phyloP scores from a whole-genome alignment of 1,140 invertebrate genomes.

The Tetramorium parvispinum region DNA sequence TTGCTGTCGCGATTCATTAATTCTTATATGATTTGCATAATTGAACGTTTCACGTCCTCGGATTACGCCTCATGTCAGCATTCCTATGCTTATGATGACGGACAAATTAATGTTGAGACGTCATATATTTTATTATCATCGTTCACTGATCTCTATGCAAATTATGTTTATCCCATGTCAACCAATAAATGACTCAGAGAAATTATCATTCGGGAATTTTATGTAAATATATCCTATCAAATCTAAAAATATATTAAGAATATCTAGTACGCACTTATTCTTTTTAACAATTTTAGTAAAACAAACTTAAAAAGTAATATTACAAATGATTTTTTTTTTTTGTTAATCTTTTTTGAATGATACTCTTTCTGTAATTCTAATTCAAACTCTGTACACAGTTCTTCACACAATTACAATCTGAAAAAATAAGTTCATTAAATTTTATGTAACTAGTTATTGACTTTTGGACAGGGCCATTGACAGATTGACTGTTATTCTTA shows the following conservation, averaged over 20 bases:
- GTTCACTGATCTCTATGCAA: not conserved
- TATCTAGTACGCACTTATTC: not conserved
- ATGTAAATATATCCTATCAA: not conserved
- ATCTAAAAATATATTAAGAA: not conserved
- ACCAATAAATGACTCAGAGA: not conserved
- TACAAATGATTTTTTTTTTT: not conserved
- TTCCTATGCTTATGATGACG: not conserved
- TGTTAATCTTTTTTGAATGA: not conserved
- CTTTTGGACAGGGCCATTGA: too few species aligned
- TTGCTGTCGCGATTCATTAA: not conserved
- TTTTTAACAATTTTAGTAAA: not conserved
- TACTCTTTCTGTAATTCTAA: not conserved
- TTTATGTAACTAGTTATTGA: too few species aligned
- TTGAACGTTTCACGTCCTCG: not conserved
- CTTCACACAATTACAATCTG: too few species aligned
- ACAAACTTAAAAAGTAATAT: not conserved
- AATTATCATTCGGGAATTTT: not conserved
- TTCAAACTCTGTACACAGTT: not conserved
- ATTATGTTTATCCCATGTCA: not conserved
- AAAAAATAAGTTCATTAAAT: too few species aligned
- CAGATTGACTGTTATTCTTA: too few species aligned
- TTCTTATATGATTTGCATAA: not conserved
- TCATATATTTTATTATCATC: not conserved
- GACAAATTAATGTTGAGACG: not conserved
- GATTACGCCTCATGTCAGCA: not conserved